phyloP scores from a whole-genome alignment of 2,888 invertebrate genomes.

The Lasioglossum zephyrum region DNA sequence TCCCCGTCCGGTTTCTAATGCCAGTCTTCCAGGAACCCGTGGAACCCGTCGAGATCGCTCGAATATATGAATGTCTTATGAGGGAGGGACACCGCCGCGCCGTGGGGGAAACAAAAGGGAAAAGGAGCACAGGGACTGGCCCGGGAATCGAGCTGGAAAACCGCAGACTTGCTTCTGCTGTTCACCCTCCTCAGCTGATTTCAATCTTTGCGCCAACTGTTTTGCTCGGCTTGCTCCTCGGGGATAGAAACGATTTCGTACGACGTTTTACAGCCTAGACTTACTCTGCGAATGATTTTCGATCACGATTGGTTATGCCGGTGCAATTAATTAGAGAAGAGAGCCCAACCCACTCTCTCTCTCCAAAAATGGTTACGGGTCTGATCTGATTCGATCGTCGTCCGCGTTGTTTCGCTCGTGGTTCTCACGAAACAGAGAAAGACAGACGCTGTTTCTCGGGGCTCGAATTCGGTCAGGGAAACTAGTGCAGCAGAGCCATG shows the following conservation, averaged over 20 bases:
- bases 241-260: background rate
- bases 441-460: background rate
- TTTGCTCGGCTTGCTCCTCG: background rate
- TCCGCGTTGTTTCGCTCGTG: conserved; percentile 64
- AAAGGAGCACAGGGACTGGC: conserved; percentile 43
- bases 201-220: conserved; percentile 38
- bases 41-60: conserved; percentile 70
- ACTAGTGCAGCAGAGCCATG: conserved; percentile 73
- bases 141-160: conserved; percentile 54
- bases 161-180: background rate
- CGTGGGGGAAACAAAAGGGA: conserved; percentile 54
- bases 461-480: conserved; percentile 78
- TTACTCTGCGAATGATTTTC: background rate
- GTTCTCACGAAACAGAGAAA: conserved; percentile 72
- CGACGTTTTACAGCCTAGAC: background rate
- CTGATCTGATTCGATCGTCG: conserved; percentile 61
- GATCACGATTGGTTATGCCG: background rate
- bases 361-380: conserved; percentile 61
- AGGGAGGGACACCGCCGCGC: conserved; percentile 61
- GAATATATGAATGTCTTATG: conserved; percentile 78
- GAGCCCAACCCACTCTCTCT: conserved; percentile 42
- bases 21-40: conserved; percentile 73
- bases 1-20: conserved; percentile 74
- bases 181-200: conserved; percentile 18
- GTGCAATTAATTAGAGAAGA: conserved; percentile 61